Evolutionary conservation across 2,888 invertebrate genomes (phyloP), one percentile per base, ranked within the genome.

Genomic region (Torymus tubicola): DNA sequence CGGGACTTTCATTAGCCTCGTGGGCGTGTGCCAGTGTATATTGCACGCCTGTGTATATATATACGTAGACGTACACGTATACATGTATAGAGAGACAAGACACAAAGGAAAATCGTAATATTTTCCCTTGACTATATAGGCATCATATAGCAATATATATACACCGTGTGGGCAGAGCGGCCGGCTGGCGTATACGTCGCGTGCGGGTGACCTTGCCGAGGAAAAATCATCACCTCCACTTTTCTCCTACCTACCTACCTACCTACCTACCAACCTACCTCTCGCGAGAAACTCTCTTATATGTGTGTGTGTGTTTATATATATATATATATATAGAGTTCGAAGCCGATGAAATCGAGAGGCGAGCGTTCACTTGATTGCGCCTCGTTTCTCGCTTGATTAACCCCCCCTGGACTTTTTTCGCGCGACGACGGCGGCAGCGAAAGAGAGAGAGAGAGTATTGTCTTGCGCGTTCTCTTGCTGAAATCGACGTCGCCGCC

Each of bases 301-400:
- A 8, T 4, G 31, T 31, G 31, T 31, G 42, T 42, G 42, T 42
- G 8, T 21, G 21, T 21, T 21, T 21, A 21, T 21, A 21, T 8
- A 8, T 42, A 8, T 21, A 21, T 21, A 21, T 8, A 8, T 42
- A 8, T 42, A 8, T 67, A 52, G 18, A 8, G n/a, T 63, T 63
- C 18, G 13, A 11, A 57, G 57, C 18, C 72, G 55, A 73, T 73
- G 65, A 74, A 74, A 65, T 74, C 65, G 65, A 65, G 74, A 64
- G 72, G 72, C 61, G 42, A 42, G n/a, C 31, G 31, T 53, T 72
- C 24, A 13, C 42, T 50, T 74, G 64, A 74, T 74, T 74, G 65
- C 65, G 50, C 55, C 74, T 74, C 74, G 74, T 65, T 74, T 74
- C 65, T 57, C 74, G 74, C 65, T 74, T 74, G 74, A 74, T 74